Base-by-base conservation (phyloP, 64 coral and sea anemone genomes). In the Actinia tenebrosa region DNA sequence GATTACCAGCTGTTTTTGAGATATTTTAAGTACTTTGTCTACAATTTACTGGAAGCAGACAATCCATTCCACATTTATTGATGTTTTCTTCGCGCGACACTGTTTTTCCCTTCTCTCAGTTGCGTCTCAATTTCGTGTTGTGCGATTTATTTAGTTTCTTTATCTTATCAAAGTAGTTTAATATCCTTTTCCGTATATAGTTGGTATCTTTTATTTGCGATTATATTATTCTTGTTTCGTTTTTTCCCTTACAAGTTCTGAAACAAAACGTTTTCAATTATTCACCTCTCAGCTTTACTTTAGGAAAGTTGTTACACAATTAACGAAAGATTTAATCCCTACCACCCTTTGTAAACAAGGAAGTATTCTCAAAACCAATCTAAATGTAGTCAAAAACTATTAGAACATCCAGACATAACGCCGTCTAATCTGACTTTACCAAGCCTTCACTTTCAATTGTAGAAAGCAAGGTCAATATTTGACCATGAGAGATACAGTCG, bases 381-480 rank as follows among this genome's bases (percentile, higher is more conserved):
- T 30, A 13, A 75, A 42, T 75, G 1, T 16, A 75, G 7, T 75
- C 25, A 26, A 75, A 13, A 75, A 75, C 7, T 26, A 75, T 30
- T 75, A 75, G 7, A 13, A 75, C 7, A 50, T 2, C 11, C 23
- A 30, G 69, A 72, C 23, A 30, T 42, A 75, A 30, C 5, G 69
- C n/a, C 69, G n/a, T 26, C 69, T 75, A 75, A 75, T 75, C 9
- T 75, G 1, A 75, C 14, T 26, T 11, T 75, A 66, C 63, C 20
- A 66, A 23, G n/a, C 5, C 10, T 75, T 75, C 69, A 30, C 25
- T 42, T 15, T 30, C 69, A 75, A 3, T 75, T 15, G 9, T 42
- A 75, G 13, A 42, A n/a, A 75, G 25, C 69, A 75, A 30, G 22
- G 26, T 75, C 69, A 75, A 75, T 75, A 75, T 75, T 75, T 75